Base-by-base conservation (phyloP, 2,888 invertebrate species). In the Margaritifera margaritifera region DNA sequence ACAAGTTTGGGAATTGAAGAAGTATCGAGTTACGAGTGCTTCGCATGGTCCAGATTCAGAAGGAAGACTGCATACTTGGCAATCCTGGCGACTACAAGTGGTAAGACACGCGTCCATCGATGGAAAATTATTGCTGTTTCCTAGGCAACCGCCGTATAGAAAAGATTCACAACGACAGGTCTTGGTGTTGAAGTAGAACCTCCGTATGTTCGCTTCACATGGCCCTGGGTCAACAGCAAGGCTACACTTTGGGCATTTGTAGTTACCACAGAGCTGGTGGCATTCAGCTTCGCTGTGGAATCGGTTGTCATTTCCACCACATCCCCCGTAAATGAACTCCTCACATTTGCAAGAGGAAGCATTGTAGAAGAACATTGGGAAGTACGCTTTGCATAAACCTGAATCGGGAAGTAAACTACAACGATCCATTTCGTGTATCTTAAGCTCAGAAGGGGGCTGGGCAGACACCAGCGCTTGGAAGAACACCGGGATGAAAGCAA, bases 291-390 rank as follows among this genome's bases (percentile, higher is more conserved):
- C n/a, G 1, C 61, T 61, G 1, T 19, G 15, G 55, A 69, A 69
- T 50, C 69, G 24, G 55, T 69, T 69, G 6, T 15, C 64, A 42
- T 69, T 69, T 22, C 69, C 69, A 4, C 69, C 69, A 50, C 69
- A 69, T 18, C 69, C 69, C 55, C 25, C 25, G 68, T 64, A 68
- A 25, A 64, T 68, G 31, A 69, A 69, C 18, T 61, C 20, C 19
- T 69, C 64, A n/a, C 64, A 64, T 50, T 51, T 51, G 53, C 64
- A 69, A 22, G 61, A 24, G 8, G 61, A 56, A 4, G 57, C 5
- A 57, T 57, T 57, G 57, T 25, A 57, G 18, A 24, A 19, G 19
- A n/a, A 57, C 19, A 24, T n/a, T 8, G 57, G 57, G 27, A 19
- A 19, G 22, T 18, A 19, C 18, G 57, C 57, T 0, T n/a, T 4